Percentiles rank a stretch among this genome's conserved stretches.
Conservation (phyloP, 2,113 vertebrate genomes). For the Heterochromis multidens region DNA sequence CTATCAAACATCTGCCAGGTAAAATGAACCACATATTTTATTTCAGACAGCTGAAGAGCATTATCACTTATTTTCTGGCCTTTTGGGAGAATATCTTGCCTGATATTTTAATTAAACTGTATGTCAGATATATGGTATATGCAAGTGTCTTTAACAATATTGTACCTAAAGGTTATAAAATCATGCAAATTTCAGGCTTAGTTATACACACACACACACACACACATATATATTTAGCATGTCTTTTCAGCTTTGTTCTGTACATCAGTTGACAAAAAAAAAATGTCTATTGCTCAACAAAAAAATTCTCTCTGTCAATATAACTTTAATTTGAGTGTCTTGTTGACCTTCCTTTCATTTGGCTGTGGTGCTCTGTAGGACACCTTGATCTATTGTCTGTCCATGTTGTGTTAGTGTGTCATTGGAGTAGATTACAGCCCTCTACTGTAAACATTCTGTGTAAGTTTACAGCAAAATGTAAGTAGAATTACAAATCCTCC, state of each 20-base stretch:
- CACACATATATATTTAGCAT: no score
- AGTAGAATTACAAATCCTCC: fast-evolving
- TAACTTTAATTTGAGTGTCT: no score
- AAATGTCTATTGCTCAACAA: background rate
- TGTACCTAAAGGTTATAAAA: background rate
- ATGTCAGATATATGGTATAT: background rate
- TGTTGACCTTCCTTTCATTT: background rate
- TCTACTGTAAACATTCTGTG: background rate
- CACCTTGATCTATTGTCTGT: background rate
- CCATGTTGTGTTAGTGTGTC: fast-evolving
- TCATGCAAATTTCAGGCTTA: background rate
- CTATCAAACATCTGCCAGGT: background rate
- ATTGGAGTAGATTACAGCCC: background rate
- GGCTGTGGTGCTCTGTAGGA: no score
- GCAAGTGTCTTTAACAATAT: background rate
- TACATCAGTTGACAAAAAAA: background rate
- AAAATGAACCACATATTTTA: background rate
- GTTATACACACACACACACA: no score
- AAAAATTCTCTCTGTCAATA: background rate
- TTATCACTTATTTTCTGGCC: background rate
- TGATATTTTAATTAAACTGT: background rate
- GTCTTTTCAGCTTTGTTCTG: background rate
- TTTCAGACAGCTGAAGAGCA: background rate
- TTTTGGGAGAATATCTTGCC: background rate
- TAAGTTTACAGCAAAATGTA: background rate